These are phyloP conservation scores for Anabas testudineus DNA, from an alignment of 2,797 vertebrate species.

Conservation along the genomic window DNA sequence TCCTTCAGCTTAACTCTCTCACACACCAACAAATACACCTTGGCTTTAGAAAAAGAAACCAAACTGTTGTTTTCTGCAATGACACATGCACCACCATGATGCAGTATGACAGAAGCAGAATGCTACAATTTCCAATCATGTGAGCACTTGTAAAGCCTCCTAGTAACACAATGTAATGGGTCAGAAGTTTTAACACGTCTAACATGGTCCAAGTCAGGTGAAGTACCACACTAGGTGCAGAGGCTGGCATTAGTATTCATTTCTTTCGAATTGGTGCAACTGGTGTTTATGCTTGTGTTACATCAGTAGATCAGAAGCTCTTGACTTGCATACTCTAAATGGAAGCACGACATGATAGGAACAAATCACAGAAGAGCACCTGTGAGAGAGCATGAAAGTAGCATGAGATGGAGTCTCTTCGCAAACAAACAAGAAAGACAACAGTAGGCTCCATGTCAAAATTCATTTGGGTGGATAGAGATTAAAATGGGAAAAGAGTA, in stretches of 20 bases:
- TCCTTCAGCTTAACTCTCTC: slow-evolving; percentile 7
- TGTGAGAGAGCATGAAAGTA: slow-evolving; percentile 2
- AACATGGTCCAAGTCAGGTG: neutral
- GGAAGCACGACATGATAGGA: slow-evolving; percentile 6
- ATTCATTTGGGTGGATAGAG: neutral
- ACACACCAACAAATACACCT: slow-evolving; percentile 1
- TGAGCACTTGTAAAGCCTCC: neutral
- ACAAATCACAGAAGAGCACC: neutral
- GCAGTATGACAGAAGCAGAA: neutral
- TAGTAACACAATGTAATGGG: neutral
- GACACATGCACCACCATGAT: neutral
- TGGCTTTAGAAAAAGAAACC: neutral
- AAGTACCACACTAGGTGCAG: slow-evolving; percentile 1
- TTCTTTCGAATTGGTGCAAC: slow-evolving; percentile 35
- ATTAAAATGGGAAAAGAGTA: slow-evolving; percentile 15
- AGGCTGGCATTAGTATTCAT: slow-evolving; percentile 8
- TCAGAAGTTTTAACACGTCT: neutral
- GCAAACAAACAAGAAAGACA: slow-evolving; percentile 18
- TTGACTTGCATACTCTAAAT: slow-evolving; percentile 26
- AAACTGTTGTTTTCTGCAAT: neutral
- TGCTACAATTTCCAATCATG: neutral
- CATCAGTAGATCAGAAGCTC: slow-evolving; percentile 40
- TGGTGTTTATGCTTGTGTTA: slow-evolving; percentile 4
- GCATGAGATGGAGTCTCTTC: slow-evolving; percentile 28
- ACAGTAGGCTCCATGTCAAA: neutral